Evolutionary conservation across 2,888 invertebrate species (phyloP), one percentile per base, ranked within the genome.

Genomic region (Plagiodera versicolora): DNA sequence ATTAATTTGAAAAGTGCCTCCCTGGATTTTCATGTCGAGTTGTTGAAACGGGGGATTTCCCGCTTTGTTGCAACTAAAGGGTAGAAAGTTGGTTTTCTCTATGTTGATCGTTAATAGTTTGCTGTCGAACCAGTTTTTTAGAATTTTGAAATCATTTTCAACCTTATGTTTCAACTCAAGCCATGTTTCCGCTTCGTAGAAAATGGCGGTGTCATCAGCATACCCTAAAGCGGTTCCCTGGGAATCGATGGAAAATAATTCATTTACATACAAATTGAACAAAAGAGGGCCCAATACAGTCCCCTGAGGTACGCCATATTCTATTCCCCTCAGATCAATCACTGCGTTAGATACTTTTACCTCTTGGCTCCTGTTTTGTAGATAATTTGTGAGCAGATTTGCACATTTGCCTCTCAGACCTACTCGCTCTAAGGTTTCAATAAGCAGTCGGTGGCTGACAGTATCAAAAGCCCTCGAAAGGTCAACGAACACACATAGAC

Each of bases 381-480:
- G 20, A 19, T 39, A 52, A 24, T 16, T 24, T 39, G 35, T 18
- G 1, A 35, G 19, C 3, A 52, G 39, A n/a, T 52, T 14, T 1
- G 17, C 35, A 52, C 10, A 19, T 17, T 39, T 39, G 1, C 19
- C 19, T 39, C 52, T 6, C 1, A 52, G 1, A 1, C 52, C 52
- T 39, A 24, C 9, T n/a, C 9, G 1, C 39, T 52, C 39, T 9
- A 52, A n/a, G 1, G 1, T 17, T 11, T 52, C 20, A 6, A 52
- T n/a, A 16, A 52, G 39, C 6, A 48, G 11, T 11, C 28, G 11
- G 35, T 56, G 56, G 8, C 19, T 19, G n/a, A 56, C 56, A 11
- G 48, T 49, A 19, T 56, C 56, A 18, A 56, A 56, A 9, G 55
- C 55, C 45, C 46, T 55, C 11, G 47, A 28, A 5, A 55, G 32